Evolutionary conservation across 2,797 vertebrate species (phyloP).

Genomic region (Arrhamphus sclerolepis): DNA sequence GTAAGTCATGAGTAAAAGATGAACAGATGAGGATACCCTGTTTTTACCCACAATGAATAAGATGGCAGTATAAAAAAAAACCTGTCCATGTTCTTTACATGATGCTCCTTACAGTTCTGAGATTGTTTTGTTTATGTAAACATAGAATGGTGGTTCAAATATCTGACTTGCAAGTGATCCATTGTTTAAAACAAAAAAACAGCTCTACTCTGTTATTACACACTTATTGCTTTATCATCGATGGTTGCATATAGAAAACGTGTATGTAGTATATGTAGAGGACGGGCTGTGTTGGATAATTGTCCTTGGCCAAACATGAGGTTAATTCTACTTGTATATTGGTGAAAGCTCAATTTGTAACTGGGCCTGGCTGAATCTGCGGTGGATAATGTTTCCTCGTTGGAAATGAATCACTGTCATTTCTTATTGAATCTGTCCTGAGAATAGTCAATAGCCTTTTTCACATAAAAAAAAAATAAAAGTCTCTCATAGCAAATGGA

Average conservation of each 20-base stretch:
- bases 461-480: too few relatives aligned
- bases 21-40: slow-evolving; percentile 46
- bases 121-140: slow-evolving; percentile 55
- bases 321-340: too few relatives aligned
- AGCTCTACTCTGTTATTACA: slow-evolving; percentile 20
- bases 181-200: slow-evolving; percentile 13
- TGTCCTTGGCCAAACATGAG: not conserved
- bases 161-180: slow-evolving; percentile 19
- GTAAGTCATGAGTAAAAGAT: slow-evolving; percentile 51
- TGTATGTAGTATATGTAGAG: not conserved
- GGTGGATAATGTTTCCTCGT: too few relatives aligned
- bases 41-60: slow-evolving; percentile 50
- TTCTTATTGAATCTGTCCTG: too few relatives aligned
- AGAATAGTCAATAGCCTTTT: too few relatives aligned
- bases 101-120: slow-evolving; percentile 17
- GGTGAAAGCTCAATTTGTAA: too few relatives aligned
- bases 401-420: too few relatives aligned
- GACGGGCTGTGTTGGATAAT: not conserved
- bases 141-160: slow-evolving; percentile 23
- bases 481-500: too few relatives aligned
- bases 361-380: too few relatives aligned
- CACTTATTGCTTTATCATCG: not conserved
- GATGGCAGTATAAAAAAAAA: slow-evolving; percentile 1
- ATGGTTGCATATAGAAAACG: not conserved
- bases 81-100: slow-evolving; percentile 17